These are phyloP conservation scores for Hartigia nigra DNA, from an alignment of 2,888 invertebrate genomes.

Conservation along the genomic window DNA sequence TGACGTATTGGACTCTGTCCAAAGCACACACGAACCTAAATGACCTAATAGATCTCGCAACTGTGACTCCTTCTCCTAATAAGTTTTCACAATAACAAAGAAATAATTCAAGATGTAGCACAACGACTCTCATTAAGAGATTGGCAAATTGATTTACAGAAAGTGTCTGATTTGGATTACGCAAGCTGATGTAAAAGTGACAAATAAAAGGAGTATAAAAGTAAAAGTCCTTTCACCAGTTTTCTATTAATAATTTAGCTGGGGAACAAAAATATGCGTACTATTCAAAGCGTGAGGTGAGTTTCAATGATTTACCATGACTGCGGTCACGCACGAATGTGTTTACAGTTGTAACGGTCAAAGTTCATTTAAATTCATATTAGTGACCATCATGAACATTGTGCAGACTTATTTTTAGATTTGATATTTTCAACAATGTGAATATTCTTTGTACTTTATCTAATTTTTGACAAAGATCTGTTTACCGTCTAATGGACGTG, in stretches of 20 bases:
- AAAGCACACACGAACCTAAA: neutral
- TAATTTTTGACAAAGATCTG: neutral
- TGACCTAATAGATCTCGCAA: neutral
- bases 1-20: constrained; percentile 8
- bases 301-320: neutral
- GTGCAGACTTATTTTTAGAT: neutral
- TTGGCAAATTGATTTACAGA: constrained; percentile 1
- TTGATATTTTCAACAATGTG: neutral
- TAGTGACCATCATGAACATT: neutral
- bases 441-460: neutral
- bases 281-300: neutral
- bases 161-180: neutral
- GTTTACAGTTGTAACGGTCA: neutral
- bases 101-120: neutral
- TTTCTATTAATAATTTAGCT: neutral
- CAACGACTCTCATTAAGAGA: neutral
- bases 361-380: neutral
- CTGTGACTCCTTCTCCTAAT: neutral
- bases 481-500: neutral
- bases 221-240: constrained; percentile 4
- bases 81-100: neutral
- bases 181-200: constrained; percentile 5
- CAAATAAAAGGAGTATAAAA: neutral
- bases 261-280: neutral
- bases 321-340: neutral